Evolutionary conservation across 2,888 invertebrate species (phyloP).

Genomic region (Spilosoma lubricipeda): DNA sequence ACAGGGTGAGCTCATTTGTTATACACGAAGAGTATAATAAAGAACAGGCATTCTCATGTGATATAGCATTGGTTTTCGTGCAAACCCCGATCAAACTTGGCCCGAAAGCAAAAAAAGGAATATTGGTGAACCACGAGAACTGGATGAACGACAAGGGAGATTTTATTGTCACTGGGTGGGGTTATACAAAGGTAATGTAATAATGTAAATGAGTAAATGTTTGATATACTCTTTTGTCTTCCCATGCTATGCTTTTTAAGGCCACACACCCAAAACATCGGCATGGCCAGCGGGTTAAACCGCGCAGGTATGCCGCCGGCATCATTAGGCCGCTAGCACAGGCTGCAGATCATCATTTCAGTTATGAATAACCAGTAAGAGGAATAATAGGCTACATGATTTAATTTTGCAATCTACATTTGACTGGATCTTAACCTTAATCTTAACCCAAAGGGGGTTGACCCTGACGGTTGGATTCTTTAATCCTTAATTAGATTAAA

Average conservation of each 20-base stretch:
- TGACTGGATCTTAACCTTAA: too few species aligned
- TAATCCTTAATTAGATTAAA: too few species aligned
- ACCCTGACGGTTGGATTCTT: too few species aligned
- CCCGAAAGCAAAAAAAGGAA: constrained; percentile 56
- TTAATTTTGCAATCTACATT: neutral
- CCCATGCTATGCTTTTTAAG: neutral
- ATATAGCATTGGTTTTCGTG: constrained; percentile 70
- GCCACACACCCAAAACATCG: too few species aligned
- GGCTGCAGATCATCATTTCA: too few species aligned
- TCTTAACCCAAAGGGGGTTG: too few species aligned
- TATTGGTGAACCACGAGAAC: constrained; percentile 54
- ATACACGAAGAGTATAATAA: constrained; percentile 66
- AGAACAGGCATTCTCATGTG: constrained; percentile 61
- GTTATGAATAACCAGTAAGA: too few species aligned
- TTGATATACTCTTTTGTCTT: too few species aligned
- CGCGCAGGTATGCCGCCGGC: too few species aligned
- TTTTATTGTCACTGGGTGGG: constrained; percentile 72
- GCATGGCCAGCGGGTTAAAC: too few species aligned
- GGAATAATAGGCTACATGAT: neutral
- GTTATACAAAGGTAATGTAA: constrained; percentile 63
- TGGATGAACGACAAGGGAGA: constrained; percentile 64
- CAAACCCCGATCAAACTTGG: constrained; percentile 54
- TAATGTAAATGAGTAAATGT: neutral
- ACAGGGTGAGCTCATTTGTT: constrained; percentile 51
- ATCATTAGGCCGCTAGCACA: too few species aligned